Evolutionary conservation across 2,113 vertebrate genomes (phyloP).

Genomic region (Chionis minor): DNA sequence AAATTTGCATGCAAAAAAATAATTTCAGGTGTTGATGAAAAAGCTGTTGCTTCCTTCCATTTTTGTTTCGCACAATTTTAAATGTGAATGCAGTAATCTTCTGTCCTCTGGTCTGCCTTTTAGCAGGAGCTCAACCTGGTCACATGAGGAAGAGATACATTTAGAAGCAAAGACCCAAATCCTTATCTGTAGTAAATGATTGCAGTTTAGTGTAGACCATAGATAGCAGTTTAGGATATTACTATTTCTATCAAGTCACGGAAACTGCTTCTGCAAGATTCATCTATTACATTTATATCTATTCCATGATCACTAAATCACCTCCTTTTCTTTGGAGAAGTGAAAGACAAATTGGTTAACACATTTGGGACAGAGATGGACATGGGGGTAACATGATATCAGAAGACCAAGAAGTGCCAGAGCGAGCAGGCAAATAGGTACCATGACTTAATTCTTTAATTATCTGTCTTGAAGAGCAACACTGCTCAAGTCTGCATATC

Average conservation of each 20-base stretch:
- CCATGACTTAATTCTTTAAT: constrained; percentile 23
- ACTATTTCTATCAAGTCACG: not conserved
- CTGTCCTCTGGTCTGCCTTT: not conserved
- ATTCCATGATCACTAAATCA: not conserved
- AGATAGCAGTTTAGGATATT: not conserved
- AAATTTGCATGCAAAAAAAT: not conserved
- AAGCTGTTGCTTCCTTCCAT: not conserved
- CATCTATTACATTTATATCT: not conserved
- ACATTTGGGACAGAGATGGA: not conserved
- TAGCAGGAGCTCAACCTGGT: not conserved
- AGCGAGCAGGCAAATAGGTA: not conserved
- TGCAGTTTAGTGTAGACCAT: not conserved
- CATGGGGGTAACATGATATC: not conserved
- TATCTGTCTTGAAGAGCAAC: not conserved
- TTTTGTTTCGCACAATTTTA: not conserved
- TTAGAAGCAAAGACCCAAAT: not conserved
- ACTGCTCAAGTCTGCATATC: not conserved
- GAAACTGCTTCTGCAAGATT: not conserved
- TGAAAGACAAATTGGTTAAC: not conserved
- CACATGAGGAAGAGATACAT: not conserved
- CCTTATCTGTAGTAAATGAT: not conserved
- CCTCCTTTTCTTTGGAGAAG: not conserved
- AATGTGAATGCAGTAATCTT: not conserved
- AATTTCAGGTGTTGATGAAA: not conserved
- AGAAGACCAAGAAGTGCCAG: not conserved